phyloP scores from a whole-genome alignment of 1,140 invertebrate species.

The Caligus rogercresseyi region DNA sequence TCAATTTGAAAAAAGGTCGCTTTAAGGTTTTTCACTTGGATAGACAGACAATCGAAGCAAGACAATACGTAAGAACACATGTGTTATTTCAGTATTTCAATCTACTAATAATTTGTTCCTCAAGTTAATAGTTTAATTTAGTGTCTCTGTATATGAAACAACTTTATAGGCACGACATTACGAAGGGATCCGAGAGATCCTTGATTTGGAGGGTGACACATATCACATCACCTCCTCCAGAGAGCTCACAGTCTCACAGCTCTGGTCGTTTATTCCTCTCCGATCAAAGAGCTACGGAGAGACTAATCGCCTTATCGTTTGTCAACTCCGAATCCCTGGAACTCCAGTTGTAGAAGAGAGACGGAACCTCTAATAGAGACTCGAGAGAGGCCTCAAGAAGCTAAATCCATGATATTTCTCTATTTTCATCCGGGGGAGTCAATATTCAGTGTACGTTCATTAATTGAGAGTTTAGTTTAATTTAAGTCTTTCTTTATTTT shows the following conservation, averaged over 20 bases:
- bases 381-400: neutral
- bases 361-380: neutral
- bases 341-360: neutral
- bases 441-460: neutral
- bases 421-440: neutral
- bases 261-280: neutral
- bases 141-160: no score
- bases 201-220: neutral
- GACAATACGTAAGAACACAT: no score
- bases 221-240: neutral
- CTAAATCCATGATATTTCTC: neutral
- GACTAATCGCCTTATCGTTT: neutral
- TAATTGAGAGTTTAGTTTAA: no score
- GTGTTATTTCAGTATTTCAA: no score
- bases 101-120: no score
- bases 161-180: neutral
- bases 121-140: no score
- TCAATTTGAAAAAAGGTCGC: no score
- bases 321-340: neutral
- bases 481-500: no score
- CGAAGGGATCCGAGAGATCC: neutral
- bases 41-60: no score
- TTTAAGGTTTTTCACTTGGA: no score
- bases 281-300: neutral
- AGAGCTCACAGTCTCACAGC: neutral